Evolutionary conservation across 1,140 invertebrate genomes (phyloP), one percentile per base, ranked within the genome.

Genomic region (Uloborus diversus): DNA sequence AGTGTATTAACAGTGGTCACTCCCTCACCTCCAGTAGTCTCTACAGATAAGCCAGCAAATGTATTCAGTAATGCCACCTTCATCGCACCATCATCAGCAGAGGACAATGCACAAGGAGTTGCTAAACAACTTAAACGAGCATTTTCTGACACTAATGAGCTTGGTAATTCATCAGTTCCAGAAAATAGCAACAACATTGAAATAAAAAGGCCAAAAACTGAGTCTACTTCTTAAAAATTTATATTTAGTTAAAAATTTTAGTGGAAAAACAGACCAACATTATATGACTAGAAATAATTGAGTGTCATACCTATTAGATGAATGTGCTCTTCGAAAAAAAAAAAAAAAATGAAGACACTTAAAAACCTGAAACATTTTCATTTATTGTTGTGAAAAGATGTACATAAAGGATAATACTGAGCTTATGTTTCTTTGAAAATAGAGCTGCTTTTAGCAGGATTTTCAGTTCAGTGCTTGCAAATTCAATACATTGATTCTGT

Each of bases 1-100:
- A 66, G 57, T 66, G 62, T 78, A 3, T 20, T 78, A 32, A 78
- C 73, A 53, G 73, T 78, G 23, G 61, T 78, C 7, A 65, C 61
- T 37, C 28, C 59, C 25, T n/a, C 62, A 11, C 28, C 20, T 51
- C 37, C 57, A 17, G 20, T n/a, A 11, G 30, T 28, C n/a, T 37
- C 47, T 27, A 23, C 23, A 11, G 47, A 65, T 9, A 75, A 64
- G 27, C 23, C 37, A 51, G 33, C 73, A 62, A 73, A 62, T 73
- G 28, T 62, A 14, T 73, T 62, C 28, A 73, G 57, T 25, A 73
- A 49, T 51, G 73, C 73, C 20, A 27, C 64, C n/a, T 78, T 78
- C 32, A 62, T 78, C 17, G 73, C 73, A 20, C 73, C 73, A 5
- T 62, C 73, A 25, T 5, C 66, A 57, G 17, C 32, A n/a, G 59